phyloP scores from a whole-genome alignment of 2,113 vertebrate genomes.

The human region DNA sequence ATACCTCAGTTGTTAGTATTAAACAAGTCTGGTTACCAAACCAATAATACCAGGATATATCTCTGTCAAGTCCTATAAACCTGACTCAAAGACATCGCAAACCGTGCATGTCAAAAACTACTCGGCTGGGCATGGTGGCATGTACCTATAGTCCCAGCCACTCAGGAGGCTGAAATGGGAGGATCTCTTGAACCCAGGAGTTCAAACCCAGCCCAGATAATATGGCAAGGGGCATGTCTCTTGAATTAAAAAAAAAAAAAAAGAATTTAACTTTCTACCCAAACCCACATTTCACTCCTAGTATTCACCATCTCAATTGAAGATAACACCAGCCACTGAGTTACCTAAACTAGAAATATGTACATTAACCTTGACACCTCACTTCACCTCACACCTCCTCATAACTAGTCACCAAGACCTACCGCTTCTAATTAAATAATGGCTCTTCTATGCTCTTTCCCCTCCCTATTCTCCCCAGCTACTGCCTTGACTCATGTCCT shows the following conservation, averaged over 20 bases:
- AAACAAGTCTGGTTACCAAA: slow-evolving; percentile 7
- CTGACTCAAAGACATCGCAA: slow-evolving; percentile 27
- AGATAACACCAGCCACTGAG: not conserved
- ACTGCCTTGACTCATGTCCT: not conserved
- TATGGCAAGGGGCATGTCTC: too few species aligned
- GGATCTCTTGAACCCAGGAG: not conserved
- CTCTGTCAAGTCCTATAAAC: slow-evolving; percentile 17
- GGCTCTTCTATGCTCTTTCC: not conserved
- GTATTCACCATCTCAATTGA: not conserved
- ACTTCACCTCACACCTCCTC: not conserved
- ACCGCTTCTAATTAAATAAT: not conserved
- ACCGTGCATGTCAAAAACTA: not conserved
- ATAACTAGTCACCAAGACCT: slow-evolving; percentile 9
- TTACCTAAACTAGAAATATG: slow-evolving; percentile 1
- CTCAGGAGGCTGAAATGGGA: not conserved
- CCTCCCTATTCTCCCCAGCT: not conserved
- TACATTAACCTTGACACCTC: not conserved
- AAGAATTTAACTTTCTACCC: not conserved
- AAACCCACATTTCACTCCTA: not conserved
- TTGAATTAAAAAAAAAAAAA: not conserved
- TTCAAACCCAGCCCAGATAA: too few species aligned
- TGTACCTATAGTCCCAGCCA: not conserved
- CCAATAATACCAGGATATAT: not conserved
- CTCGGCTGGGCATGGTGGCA: not conserved
- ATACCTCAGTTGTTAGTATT: not conserved